These are phyloP conservation scores for Drosophila parvula DNA, from an alignment of 1,140 invertebrate species.

Conservation along the genomic window DNA sequence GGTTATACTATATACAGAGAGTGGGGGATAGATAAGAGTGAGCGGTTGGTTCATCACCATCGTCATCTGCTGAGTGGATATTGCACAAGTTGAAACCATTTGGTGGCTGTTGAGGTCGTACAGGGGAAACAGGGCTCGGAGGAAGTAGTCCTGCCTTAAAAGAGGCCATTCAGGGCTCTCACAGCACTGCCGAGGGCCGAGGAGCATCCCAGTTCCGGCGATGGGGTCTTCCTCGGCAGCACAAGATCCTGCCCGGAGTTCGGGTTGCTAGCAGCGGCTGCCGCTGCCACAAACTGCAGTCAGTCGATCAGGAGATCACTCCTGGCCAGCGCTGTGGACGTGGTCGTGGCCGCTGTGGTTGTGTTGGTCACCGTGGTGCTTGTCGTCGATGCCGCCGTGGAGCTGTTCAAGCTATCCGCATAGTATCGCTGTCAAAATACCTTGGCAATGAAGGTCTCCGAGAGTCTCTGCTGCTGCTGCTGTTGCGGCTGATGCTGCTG, in stretches of 20 bases:
- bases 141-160: constrained; percentile 33
- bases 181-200: constrained; percentile 72
- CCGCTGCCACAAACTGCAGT: constrained; percentile 54
- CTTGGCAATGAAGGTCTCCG: constrained; percentile 83
- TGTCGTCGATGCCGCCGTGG: constrained; percentile 25
- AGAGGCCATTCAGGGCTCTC: constrained; percentile 72
- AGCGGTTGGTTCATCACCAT: constrained; percentile 8
- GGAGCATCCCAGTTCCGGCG: constrained; percentile 58
- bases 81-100: constrained; percentile 82
- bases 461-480: constrained; percentile 54
- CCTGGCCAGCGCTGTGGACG: constrained; percentile 9
- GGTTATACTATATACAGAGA: constrained; percentile 34
- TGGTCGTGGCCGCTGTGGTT: constrained; percentile 13
- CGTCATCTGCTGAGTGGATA: constrained; percentile 32
- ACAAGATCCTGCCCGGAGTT: constrained; percentile 25
- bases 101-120: constrained; percentile 44
- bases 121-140: constrained; percentile 8
- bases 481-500: constrained; percentile 41
- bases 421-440: constrained; percentile 84
- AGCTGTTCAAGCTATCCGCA: constrained; percentile 69
- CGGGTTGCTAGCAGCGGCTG: constrained; percentile 38
- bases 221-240: not conserved
- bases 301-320: constrained; percentile 50
- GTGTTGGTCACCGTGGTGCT: constrained; percentile 23
- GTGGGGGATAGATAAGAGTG: not conserved